Evolutionary conservation across 2,113 vertebrate species (phyloP).

Genomic region (Heterotilapia buettikoferi): DNA sequence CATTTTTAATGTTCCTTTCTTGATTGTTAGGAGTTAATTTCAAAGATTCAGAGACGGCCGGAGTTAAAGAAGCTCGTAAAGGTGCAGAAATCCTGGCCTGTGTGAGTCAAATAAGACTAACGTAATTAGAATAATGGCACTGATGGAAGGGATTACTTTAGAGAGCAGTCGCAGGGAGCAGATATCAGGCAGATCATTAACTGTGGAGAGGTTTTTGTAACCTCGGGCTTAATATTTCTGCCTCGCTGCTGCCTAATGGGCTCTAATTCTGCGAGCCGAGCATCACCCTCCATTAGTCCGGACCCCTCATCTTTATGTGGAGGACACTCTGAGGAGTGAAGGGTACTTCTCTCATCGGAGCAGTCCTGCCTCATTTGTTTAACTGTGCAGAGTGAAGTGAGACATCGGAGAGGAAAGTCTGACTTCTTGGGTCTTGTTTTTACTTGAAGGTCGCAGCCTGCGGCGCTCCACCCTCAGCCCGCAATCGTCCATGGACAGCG

Average conservation of each 20-base stretch:
- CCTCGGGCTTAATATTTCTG: neutral
- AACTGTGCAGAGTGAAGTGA: neutral
- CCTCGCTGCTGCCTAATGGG: neutral
- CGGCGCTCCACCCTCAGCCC: constrained; percentile 75
- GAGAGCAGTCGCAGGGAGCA: neutral
- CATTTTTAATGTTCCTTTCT: neutral
- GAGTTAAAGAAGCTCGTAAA: neutral
- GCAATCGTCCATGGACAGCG: constrained; percentile 82
- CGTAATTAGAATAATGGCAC: neutral
- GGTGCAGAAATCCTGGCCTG: neutral
- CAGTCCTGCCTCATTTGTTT: neutral
- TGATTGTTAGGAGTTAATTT: neutral
- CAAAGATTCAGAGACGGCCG: neutral
- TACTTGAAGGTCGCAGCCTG: constrained; percentile 67
- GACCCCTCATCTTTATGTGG: neutral
- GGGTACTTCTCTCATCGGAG: neutral
- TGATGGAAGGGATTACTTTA: neutral
- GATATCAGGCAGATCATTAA: neutral
- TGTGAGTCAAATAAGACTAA: neutral
- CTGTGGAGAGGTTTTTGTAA: neutral
- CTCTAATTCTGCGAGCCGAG: neutral
- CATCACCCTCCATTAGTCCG: neutral
- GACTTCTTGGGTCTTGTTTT: neutral
- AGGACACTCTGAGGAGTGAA: neutral
- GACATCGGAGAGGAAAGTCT: neutral